These are phyloP conservation scores for Hepsetus odoe DNA, from an alignment of 2,113 vertebrate genomes.

Conservation along the genomic window DNA sequence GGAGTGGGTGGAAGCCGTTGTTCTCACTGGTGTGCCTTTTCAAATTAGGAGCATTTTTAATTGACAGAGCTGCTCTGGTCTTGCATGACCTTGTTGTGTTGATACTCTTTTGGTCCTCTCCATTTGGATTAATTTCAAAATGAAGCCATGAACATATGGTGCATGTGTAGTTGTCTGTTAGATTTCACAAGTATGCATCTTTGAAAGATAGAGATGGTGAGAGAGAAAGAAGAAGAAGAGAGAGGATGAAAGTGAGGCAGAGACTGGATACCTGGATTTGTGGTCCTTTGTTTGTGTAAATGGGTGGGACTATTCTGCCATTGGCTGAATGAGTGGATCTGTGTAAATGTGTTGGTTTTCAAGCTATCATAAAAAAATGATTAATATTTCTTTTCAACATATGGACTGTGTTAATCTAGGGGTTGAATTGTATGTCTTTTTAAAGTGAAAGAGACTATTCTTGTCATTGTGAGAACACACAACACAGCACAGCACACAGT, in stretches of 20 bases:
- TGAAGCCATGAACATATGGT: background rate
- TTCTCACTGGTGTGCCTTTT: conserved; percentile 6
- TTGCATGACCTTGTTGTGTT: background rate
- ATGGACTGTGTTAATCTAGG: too few species aligned
- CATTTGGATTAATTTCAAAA: conserved; percentile 13
- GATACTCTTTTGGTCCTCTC: conserved; percentile 1
- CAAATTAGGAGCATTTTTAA: background rate
- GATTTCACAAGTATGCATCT: conserved; percentile 2
- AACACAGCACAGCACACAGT: too few species aligned
- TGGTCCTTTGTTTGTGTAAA: background rate
- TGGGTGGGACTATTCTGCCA: background rate
- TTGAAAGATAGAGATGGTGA: too few species aligned
- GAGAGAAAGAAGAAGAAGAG: too few species aligned
- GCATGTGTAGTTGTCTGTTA: background rate
- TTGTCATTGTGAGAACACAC: too few species aligned
- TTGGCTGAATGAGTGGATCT: background rate
- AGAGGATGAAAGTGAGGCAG: background rate
- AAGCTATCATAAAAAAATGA: too few species aligned
- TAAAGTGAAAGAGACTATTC: too few species aligned
- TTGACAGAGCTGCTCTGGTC: background rate
- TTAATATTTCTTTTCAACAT: too few species aligned
- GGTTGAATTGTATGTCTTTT: too few species aligned
- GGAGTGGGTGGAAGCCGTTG: background rate
- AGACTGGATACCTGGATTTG: background rate
- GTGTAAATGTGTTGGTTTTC: too few species aligned